phyloP scores from a whole-genome alignment of 2,888 invertebrate species.

The Agriopis marginaria region DNA sequence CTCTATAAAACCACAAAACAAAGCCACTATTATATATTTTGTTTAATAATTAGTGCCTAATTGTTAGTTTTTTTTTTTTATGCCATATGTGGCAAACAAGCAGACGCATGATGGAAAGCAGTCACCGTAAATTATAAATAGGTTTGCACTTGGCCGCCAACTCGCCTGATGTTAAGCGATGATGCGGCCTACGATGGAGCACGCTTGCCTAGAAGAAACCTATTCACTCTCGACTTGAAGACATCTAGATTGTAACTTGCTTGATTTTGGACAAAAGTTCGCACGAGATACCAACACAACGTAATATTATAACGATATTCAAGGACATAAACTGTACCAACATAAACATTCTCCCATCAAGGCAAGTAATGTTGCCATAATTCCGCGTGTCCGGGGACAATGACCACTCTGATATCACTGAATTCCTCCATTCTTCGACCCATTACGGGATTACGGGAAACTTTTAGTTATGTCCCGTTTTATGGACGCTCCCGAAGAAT shows the following conservation, averaged over 20 bases:
- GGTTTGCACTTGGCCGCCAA: too few species aligned
- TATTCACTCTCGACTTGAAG: too few species aligned
- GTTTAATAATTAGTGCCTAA: neutral
- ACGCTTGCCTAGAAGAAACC: too few species aligned
- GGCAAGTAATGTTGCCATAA: constrained; percentile 57
- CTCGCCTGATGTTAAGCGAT: too few species aligned
- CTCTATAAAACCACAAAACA: too few species aligned
- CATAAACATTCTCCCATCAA: constrained; percentile 28
- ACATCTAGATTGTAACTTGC: too few species aligned
- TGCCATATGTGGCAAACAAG: too few species aligned
- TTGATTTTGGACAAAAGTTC: neutral
- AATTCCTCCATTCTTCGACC: constrained; percentile 51
- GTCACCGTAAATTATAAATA: too few species aligned
- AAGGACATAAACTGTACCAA: constrained; percentile 28
- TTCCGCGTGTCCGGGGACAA: constrained; percentile 57
- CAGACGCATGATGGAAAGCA: too few species aligned
- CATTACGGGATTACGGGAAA: constrained; percentile 62
- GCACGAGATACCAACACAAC: constrained; percentile 1
- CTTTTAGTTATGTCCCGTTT: constrained; percentile 65
- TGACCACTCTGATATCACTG: constrained; percentile 50
- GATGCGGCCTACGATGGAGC: too few species aligned
- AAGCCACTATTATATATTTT: neutral
- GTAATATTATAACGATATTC: constrained; percentile 34
- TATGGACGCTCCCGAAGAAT: constrained; percentile 61
- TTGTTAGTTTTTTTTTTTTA: too few species aligned